Evolutionary conservation across 2,888 invertebrate genomes (phyloP), one percentile per base, ranked within the genome.

Genomic region (Eumacrocentrus americanus): DNA sequence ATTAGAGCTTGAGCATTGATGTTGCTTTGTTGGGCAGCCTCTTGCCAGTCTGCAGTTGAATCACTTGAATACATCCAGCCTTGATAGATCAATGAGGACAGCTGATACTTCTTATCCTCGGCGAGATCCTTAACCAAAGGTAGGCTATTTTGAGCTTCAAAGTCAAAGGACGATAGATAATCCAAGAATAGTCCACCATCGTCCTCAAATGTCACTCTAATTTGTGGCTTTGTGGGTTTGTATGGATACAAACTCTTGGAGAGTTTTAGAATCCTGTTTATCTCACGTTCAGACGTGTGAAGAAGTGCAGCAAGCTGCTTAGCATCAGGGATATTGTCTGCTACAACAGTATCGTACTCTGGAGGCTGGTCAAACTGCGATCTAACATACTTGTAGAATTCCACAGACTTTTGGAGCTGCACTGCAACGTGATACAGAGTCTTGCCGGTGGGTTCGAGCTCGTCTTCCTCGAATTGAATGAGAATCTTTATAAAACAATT

Each of bases 1-100:
- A 94, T 84, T 23, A 94, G 82, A 73, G 89, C 88, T 70, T 86
- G 85, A 37, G 89, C 84, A 66, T 84, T 73, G 76, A 89, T 82
- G 77, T 82, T 71, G 80, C 85, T 81, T 76, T 83, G 70, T 78
- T 81, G 63, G 16, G 81, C 81, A 35, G 73, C 75, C 23, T 68
- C 69, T 65, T 75, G 75, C 83, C 83, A 83, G 14, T 70, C 73
- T 7, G 71, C 73, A 40, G 81, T 70, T 22, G 76, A 65, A 23
- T 79, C 77, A 51, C 77, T 76, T 1, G 79, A 79, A 60, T 78
- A 77, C 70, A 83, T 74, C 65, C 79, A 78, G 23, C 81, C 80
- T 66, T 81, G 78, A 61, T 74, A 83, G 12, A 83, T 74, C 48
- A 82, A 63, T 67, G 80, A 79, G 57, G 82, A 82, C 80, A 82